Conservation (phyloP, 2,888 invertebrate genomes). For the Sisyra nigra region DNA sequence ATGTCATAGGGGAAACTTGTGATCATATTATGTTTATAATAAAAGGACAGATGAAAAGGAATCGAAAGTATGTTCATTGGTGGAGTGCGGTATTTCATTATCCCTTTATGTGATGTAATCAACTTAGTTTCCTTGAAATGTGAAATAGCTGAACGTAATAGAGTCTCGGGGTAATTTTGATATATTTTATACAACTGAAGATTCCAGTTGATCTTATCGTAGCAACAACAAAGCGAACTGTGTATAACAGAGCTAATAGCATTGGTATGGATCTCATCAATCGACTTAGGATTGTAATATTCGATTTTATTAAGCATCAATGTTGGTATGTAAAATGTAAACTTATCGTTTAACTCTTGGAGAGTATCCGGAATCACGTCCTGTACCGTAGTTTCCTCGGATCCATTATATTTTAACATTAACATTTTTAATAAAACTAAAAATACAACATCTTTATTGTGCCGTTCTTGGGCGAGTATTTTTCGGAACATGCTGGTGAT, state of each 20-base stretch:
- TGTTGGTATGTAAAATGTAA: conserved; percentile 10
- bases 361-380: conserved; percentile 22
- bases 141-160: conserved; percentile 40
- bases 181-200: conserved; percentile 54
- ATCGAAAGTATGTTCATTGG: conserved; percentile 15
- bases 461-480: background rate
- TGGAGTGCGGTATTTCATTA: conserved; percentile 17
- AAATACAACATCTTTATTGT: conserved; percentile 14
- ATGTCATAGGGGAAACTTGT: conserved; percentile 31
- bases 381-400: background rate
- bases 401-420: conserved; percentile 1
- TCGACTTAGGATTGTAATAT: conserved; percentile 24
- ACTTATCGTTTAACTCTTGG: conserved; percentile 20
- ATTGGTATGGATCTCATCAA: conserved; percentile 33
- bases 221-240: conserved; percentile 42
- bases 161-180: conserved; percentile 49
- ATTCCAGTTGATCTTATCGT: conserved; percentile 44
- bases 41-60: conserved; percentile 26
- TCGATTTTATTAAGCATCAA: conserved; percentile 8
- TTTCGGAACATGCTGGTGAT: conserved; percentile 27
- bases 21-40: conserved; percentile 29
- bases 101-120: conserved; percentile 26
- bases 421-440: conserved; percentile 19
- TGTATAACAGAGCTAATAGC: conserved; percentile 44
- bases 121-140: conserved; percentile 41